These are phyloP conservation scores for Alloscopus bannaensis DNA, from an alignment of 2,888 invertebrate genomes.

Conservation along the genomic window DNA sequence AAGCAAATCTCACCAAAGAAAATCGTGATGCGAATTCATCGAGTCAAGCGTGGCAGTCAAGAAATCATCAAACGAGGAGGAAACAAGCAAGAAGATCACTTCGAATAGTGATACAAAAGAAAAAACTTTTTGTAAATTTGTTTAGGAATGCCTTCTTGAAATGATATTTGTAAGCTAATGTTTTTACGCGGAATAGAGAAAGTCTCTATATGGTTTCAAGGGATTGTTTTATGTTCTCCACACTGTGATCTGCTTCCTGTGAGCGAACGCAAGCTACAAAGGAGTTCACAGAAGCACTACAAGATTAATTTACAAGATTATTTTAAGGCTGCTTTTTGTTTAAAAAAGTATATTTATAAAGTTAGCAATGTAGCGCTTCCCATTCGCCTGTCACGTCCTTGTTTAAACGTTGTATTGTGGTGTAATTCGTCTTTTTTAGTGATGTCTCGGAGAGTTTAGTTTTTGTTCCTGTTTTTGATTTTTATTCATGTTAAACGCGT, in stretches of 20 bases:
- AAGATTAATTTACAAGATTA: too few species aligned
- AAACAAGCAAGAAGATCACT: too few species aligned
- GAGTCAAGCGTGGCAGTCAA: too few species aligned
- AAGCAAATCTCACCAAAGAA: too few species aligned
- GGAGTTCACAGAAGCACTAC: constrained; percentile 25
- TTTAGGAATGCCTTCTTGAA: background rate
- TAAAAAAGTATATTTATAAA: background rate
- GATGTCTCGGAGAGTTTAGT: too few species aligned
- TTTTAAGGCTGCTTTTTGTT: constrained; percentile 11
- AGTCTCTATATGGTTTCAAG: background rate
- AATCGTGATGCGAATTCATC: too few species aligned
- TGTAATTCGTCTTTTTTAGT: too few species aligned
- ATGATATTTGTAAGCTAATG: background rate
- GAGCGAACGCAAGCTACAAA: constrained; percentile 17
- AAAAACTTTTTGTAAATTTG: background rate
- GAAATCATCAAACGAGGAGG: too few species aligned
- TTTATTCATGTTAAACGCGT: too few species aligned
- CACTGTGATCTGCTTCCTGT: constrained; percentile 30
- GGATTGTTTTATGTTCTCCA: constrained; percentile 2
- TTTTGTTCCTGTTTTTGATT: too few species aligned
- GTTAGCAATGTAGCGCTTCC: background rate
- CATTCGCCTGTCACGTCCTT: background rate
- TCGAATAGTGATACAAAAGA: too few species aligned
- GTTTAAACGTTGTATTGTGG: background rate
- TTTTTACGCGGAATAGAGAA: background rate